Conservation (phyloP, 1,140 invertebrate species). For the Drosophila subpulchrella region DNA sequence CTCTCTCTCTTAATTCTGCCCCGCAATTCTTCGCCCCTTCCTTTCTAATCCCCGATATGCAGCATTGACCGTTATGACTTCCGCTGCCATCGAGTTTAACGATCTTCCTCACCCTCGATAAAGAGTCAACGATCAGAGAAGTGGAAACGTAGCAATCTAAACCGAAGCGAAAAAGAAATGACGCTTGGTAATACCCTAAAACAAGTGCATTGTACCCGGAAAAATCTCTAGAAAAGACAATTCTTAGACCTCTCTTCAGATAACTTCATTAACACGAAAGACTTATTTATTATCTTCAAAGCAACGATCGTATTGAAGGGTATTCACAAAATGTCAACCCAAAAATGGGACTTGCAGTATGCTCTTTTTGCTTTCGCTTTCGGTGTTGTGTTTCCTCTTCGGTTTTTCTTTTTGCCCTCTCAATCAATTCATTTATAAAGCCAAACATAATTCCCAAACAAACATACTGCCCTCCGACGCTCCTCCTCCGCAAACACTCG, state of each 20-base stretch:
- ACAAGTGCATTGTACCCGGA: neutral
- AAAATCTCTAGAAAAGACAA: neutral
- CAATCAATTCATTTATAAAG: slow-evolving; percentile 56
- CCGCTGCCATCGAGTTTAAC: slow-evolving; percentile 55
- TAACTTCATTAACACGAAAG: too few species aligned
- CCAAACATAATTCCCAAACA: slow-evolving; percentile 59
- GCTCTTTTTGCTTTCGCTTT: slow-evolving; percentile 29
- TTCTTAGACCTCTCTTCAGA: neutral
- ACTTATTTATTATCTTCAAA: neutral
- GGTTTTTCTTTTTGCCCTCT: neutral
- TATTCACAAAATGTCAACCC: neutral
- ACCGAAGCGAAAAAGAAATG: too few species aligned
- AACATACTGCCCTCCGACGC: slow-evolving; percentile 5
- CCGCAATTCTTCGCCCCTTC: neutral
- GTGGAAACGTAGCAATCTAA: neutral
- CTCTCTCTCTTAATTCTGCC: slow-evolving; percentile 4
- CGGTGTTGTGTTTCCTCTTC: slow-evolving; percentile 17
- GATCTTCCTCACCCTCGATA: slow-evolving; percentile 5
- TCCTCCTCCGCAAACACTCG: slow-evolving; percentile 30
- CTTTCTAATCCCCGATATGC: slow-evolving; percentile 45
- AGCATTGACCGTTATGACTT: slow-evolving; percentile 74
- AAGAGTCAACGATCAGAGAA: slow-evolving; percentile 62
- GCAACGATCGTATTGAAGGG: neutral
- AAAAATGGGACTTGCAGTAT: slow-evolving; percentile 1
- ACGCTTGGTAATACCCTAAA: neutral